Evolutionary conservation across 2,888 invertebrate species (phyloP).

Genomic region (Caenorhabditis sp.): DNA sequence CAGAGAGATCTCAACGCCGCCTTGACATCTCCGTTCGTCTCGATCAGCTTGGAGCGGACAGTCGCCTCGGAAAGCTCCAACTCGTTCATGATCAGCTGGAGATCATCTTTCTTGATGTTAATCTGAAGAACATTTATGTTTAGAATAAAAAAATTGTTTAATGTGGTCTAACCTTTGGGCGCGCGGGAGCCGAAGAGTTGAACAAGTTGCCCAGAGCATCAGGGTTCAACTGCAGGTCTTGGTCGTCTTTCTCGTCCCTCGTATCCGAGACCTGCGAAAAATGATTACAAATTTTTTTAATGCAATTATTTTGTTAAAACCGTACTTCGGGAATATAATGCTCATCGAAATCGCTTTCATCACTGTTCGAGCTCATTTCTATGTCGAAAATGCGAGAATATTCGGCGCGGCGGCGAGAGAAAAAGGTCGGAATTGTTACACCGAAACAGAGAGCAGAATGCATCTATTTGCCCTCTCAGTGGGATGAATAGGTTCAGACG

Average conservation of each 20-base stretch:
- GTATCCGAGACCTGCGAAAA: conserved; percentile 61
- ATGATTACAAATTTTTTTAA: neutral
- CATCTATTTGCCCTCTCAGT: conserved; percentile 32
- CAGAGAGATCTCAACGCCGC: conserved; percentile 52
- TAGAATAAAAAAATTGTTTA: neutral
- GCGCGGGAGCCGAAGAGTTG: conserved; percentile 23
- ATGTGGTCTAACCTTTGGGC: conserved; percentile 47
- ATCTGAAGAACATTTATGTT: no score
- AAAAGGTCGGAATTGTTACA: conserved; percentile 30
- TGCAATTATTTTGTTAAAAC: no score
- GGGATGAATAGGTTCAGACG: conserved; percentile 29
- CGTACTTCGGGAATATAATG: conserved; percentile 52
- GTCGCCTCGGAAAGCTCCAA: conserved; percentile 63
- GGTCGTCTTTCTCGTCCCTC: conserved; percentile 65
- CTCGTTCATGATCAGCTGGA: conserved; percentile 68
- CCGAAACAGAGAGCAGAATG: conserved; percentile 16
- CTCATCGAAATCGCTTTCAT: conserved; percentile 54
- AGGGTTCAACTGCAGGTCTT: conserved; percentile 59
- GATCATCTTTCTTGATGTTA: conserved; percentile 67
- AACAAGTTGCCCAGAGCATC: conserved; percentile 63
- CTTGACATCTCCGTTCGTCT: conserved; percentile 58
- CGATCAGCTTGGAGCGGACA: conserved; percentile 59
- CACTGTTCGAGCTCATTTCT: conserved; percentile 21
- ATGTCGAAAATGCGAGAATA: conserved; percentile 9
- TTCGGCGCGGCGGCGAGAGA: neutral